Percentiles rank a stretch among this genome's conserved stretches.
phyloP scores from a whole-genome alignment of 2,113 vertebrate species.

The Dunckerocampus dactyliophorus region DNA sequence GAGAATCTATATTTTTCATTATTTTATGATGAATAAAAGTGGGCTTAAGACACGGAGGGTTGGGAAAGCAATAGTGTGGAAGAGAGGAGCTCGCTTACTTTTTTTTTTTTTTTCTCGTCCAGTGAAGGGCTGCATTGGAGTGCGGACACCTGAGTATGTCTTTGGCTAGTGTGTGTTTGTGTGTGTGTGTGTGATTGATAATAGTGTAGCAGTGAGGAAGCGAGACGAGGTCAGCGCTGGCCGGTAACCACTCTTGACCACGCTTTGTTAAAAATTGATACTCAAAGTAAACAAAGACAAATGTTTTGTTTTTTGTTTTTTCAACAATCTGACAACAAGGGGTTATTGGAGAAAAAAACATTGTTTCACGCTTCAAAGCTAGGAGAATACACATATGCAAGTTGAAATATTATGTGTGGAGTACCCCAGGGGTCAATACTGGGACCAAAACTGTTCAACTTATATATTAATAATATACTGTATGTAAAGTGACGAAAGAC shows the following conservation, averaged over 20 bases:
- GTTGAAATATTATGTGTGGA: too few species aligned
- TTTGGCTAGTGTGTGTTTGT: constrained; percentile 5
- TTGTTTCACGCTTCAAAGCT: too few species aligned
- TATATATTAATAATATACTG: too few species aligned
- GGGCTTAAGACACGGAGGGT: constrained; percentile 41
- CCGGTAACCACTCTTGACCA: constrained; percentile 40
- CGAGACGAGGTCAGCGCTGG: constrained; percentile 43
- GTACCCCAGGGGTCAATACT: too few species aligned
- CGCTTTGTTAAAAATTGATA: constrained; percentile 25
- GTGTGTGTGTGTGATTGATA: constrained; percentile 38
- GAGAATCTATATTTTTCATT: constrained; percentile 65
- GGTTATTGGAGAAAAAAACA: too few species aligned
- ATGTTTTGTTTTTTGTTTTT: not conserved
- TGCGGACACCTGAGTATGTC: constrained; percentile 5
- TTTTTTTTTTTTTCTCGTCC: not conserved
- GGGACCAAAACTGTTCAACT: too few species aligned
- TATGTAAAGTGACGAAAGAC: too few species aligned
- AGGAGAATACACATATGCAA: too few species aligned
- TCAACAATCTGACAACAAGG: not conserved
- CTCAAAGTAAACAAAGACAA: constrained; percentile 2
- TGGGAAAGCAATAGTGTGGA: constrained; percentile 44
- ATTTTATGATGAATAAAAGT: constrained; percentile 64
- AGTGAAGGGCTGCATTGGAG: constrained; percentile 22
- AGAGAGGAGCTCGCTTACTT: constrained; percentile 52
- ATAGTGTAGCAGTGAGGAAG: constrained; percentile 18